These are phyloP conservation scores for Parnassius glacialis DNA, from an alignment of 2,888 invertebrate species.

Conservation along the genomic window DNA sequence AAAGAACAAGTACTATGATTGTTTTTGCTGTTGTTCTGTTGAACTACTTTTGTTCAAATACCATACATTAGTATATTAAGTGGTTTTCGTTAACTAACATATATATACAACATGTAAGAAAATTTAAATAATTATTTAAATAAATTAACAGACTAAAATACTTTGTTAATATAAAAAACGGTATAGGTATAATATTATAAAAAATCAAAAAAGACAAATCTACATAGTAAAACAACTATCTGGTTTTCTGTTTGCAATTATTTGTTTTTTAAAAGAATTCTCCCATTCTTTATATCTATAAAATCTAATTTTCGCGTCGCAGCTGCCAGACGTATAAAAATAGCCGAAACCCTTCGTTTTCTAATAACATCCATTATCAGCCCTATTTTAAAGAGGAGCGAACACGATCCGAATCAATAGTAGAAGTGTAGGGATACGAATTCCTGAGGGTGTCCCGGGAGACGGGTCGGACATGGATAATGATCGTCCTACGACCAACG, in stretches of 20 bases:
- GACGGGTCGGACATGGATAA: conserved; percentile 72
- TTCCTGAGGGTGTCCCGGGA: conserved; percentile 63
- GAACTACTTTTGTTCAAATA: no score
- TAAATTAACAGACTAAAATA: no score
- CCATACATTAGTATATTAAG: no score
- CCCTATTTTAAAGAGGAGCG: conserved; percentile 60
- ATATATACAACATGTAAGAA: neutral
- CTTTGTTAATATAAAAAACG: neutral
- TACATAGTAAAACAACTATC: no score
- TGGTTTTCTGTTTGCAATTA: no score
- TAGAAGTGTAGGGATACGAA: conserved; percentile 52
- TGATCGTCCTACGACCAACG: conserved; percentile 67
- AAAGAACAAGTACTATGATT: no score
- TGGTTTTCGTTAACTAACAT: no score
- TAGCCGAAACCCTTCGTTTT: conserved; percentile 27
- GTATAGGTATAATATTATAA: no score
- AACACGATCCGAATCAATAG: conserved; percentile 65
- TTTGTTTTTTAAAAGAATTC: neutral
- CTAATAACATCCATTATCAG: conserved; percentile 61
- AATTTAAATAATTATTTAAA: neutral
- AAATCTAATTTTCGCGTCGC: conserved; percentile 32
- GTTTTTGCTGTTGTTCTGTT: no score
- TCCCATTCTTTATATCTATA: neutral
- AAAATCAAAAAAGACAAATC: no score
- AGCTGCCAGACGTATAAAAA: conserved; percentile 41